Conservation (phyloP, 2,888 invertebrate species). For the Operophtera brumata region DNA sequence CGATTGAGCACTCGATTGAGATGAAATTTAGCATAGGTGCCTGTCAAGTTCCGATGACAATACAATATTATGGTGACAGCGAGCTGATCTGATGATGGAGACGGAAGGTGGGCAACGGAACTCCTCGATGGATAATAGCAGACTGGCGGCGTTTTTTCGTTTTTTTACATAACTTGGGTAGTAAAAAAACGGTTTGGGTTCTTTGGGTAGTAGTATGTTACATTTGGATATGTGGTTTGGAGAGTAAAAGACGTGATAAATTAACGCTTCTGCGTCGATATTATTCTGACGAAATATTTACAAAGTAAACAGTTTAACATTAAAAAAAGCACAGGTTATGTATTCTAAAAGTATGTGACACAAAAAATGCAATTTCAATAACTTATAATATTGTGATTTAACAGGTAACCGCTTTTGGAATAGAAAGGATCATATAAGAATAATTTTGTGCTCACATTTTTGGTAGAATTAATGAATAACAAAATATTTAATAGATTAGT, state of each 20-base stretch:
- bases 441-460: not conserved
- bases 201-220: not conserved
- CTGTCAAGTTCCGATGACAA: too few relatives aligned
- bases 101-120: too few relatives aligned
- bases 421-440: not conserved
- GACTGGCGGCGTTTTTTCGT: too few relatives aligned
- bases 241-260: conserved; percentile 46
- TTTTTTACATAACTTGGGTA: too few relatives aligned
- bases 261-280: conserved; percentile 67
- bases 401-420: conserved; percentile 2
- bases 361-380: conserved; percentile 66
- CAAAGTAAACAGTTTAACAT: conserved; percentile 72
- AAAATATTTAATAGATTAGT: not conserved
- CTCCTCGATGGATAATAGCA: too few relatives aligned
- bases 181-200: too few relatives aligned
- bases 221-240: not conserved
- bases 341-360: conserved; percentile 47
- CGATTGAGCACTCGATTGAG: too few relatives aligned
- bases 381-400: not conserved
- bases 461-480: not conserved
- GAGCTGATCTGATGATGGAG: too few relatives aligned
- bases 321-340: conserved; percentile 73
- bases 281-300: conserved; percentile 74
- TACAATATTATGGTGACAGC: too few relatives aligned
- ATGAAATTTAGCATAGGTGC: too few relatives aligned